These are phyloP conservation scores for Agrotis clavis DNA, from an alignment of 2,888 invertebrate genomes.

Conservation along the genomic window DNA sequence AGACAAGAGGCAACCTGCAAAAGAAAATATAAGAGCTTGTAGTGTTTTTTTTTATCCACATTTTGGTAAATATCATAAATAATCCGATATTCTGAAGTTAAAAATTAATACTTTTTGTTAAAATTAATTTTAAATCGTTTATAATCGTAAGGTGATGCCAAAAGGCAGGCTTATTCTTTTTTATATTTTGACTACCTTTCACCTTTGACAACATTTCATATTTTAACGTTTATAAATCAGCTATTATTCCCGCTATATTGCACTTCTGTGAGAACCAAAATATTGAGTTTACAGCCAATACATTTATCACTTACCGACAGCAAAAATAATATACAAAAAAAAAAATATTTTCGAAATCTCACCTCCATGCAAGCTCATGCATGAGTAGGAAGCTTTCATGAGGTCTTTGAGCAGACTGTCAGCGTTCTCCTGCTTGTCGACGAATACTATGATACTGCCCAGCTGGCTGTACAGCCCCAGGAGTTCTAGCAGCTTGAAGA, in stretches of 20 bases:
- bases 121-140: not conserved
- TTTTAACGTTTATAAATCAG: not conserved
- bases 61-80: constrained; percentile 1
- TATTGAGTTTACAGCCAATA: not conserved
- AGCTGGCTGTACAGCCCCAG: constrained; percentile 98
- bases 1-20: constrained; percentile 74
- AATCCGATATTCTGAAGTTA: not conserved
- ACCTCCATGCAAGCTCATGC: constrained; percentile 99
- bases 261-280: not conserved
- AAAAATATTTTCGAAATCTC: constrained; percentile 61
- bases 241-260: not conserved
- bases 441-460: constrained; percentile 99
- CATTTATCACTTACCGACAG: not conserved
- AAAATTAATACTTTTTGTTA: too few relatives aligned
- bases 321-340: not conserved
- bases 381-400: constrained; percentile 98
- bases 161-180: too few relatives aligned
- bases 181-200: not conserved
- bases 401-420: constrained; percentile 98
- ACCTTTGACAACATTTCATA: not conserved
- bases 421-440: constrained; percentile 99
- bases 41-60: constrained; percentile 56
- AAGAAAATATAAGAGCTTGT: constrained; percentile 75
- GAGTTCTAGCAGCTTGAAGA: constrained; percentile 99
- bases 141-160: not conserved